Conservation (phyloP, 2,888 invertebrate genomes). For the Pseudococcus viburni region DNA sequence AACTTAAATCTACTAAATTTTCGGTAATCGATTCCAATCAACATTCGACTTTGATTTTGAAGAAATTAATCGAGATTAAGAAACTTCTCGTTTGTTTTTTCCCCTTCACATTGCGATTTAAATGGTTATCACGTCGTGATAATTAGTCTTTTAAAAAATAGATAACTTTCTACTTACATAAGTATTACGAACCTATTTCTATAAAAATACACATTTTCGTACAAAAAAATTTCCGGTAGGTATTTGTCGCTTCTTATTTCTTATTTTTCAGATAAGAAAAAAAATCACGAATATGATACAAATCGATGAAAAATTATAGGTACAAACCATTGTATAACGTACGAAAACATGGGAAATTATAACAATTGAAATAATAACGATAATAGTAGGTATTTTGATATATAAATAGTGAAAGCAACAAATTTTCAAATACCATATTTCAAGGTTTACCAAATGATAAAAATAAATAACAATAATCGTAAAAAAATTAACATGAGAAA, state of each 20-base stretch:
- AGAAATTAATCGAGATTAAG: no score
- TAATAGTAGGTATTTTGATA: conserved; percentile 5
- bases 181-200: neutral
- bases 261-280: neutral
- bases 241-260: neutral
- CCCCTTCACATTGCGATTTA: no score
- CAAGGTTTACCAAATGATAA: neutral
- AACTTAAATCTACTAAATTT: no score
- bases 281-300: conserved; percentile 11
- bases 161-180: no score
- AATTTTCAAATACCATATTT: conserved; percentile 26
- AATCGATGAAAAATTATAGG: neutral
- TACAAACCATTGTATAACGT: neutral
- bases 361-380: neutral
- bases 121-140: no score
- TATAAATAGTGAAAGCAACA: conserved; percentile 30
- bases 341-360: neutral
- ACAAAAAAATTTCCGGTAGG: neutral
- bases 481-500: conserved; percentile 49
- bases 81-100: no score
- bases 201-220: neutral
- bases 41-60: no score
- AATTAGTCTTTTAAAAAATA: no score
- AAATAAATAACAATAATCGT: conserved; percentile 40
- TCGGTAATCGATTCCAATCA: no score